Evolutionary conservation across 2,888 invertebrate species (phyloP), one percentile per base, ranked within the genome.

Genomic region (Vesta saturnalis): DNA sequence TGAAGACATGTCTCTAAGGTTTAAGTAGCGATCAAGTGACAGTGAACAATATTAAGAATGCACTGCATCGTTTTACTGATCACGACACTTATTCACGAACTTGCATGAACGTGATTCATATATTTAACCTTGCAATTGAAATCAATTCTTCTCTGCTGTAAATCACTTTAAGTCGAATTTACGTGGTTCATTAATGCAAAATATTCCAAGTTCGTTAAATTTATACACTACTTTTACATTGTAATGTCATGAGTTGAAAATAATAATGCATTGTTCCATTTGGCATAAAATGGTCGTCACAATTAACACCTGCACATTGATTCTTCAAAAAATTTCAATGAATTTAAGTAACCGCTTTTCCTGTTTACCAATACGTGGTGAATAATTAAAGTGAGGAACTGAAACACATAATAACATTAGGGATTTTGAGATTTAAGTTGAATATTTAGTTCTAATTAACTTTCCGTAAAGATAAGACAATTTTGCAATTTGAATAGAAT

Each of bases 71-170:
- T 39, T 39, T 39, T 8, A 39, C 12, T 39, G 39, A 10, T 79
- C 79, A 79, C 79, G 79, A 78, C 74, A 69, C 69, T 73, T 70
- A 72, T 76, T 79, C 80, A 80, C 81, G 81, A 81, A 75, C 73
- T 74, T 64, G 61, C 71, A 73, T 74, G 76, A 79, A 79, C 80
- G 79, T 81, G 80, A 80, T 80, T 81, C 80, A 81, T 81, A 76
- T 70, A 72, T 62, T 70, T 70, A 52, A 64, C 67, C 52, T 68
- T 68, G 78, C 77, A 77, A 77, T 76, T 76, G 74, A 76, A 75
- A 74, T 77, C 70, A 73, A 46, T 64, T 64, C 57, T 47, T 35
- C 12, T 5, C 30, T 52, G 62, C 58, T 39, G 60, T 66, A 66
- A 61, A 67, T 67, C 67, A 58, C 62, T 47, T 43, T 16, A 55